A percentile compares a stretch with the other conserved stretches of the same genome.
Conservation (phyloP, 1,140 invertebrate genomes). For the Macrobrachium rosenbergii region DNA sequence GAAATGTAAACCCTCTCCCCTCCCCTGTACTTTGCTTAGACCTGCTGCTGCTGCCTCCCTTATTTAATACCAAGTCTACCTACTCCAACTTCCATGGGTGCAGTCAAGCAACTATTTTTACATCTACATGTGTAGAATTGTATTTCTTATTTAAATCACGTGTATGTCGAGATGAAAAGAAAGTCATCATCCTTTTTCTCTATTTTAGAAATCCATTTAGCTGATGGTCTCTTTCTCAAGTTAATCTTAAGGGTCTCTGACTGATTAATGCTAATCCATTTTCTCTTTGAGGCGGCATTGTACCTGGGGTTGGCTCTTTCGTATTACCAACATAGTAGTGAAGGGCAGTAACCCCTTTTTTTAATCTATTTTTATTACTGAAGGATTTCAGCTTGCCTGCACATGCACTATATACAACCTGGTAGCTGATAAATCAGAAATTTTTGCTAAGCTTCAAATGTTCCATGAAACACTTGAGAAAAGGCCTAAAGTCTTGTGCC, state of each 20-base stretch:
- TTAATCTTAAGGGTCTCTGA: slow-evolving; percentile 58
- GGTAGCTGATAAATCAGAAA: slow-evolving; percentile 45
- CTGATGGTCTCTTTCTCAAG: slow-evolving; percentile 64
- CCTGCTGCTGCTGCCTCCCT: slow-evolving; percentile 37
- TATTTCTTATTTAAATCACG: slow-evolving; percentile 63
- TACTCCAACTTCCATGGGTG: slow-evolving; percentile 66
- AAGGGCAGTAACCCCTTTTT: slow-evolving; percentile 56
- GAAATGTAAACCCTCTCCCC: slow-evolving; percentile 16
- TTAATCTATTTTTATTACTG: slow-evolving; percentile 14
- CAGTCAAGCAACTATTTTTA: slow-evolving; percentile 66
- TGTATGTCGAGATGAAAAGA: slow-evolving; percentile 63
- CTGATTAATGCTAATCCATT: slow-evolving; percentile 56
- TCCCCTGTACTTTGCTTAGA: slow-evolving; percentile 61
- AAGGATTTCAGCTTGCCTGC: slow-evolving; percentile 44
- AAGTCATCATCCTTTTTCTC: slow-evolving; percentile 60
- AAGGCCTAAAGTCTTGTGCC: slow-evolving; percentile 63
- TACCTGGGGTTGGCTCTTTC: slow-evolving; percentile 31
- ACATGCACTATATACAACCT: slow-evolving; percentile 51
- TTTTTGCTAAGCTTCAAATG: slow-evolving; percentile 49
- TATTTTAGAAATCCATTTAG: slow-evolving; percentile 63
- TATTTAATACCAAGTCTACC: slow-evolving; percentile 53
- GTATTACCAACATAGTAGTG: slow-evolving; percentile 40
- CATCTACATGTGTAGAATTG: slow-evolving; percentile 66
- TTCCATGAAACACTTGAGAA: slow-evolving; percentile 63
- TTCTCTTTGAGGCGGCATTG: slow-evolving; percentile 47